phyloP scores from a whole-genome alignment of 2,888 invertebrate genomes.

The Pammene fasciana region DNA sequence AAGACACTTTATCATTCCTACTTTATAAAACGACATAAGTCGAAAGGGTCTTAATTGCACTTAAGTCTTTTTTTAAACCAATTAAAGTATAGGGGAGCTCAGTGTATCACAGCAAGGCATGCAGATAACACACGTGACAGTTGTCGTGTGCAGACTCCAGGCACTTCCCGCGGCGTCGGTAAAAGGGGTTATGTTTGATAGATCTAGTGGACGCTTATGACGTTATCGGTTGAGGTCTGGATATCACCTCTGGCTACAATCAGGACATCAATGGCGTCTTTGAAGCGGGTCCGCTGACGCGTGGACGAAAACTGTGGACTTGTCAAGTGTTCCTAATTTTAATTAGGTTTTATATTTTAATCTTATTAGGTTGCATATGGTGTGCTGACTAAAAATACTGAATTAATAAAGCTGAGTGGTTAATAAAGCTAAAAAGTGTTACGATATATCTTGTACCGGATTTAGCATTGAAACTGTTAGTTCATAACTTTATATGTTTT shows the following conservation, averaged over 20 bases:
- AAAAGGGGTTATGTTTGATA: background rate
- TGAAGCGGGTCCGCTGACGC: conserved; percentile 34
- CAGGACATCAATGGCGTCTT: conserved; percentile 45
- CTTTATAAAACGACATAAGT: background rate
- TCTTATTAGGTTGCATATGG: too few relatives aligned
- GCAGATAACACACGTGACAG: conserved; percentile 35
- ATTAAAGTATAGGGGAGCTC: background rate
- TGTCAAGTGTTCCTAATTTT: background rate
- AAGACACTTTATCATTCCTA: conserved; percentile 3
- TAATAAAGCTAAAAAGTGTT: too few relatives aligned
- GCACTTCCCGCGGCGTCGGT: background rate
- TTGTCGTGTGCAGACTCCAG: conserved; percentile 17
- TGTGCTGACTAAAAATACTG: too few relatives aligned
- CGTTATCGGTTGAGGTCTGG: background rate
- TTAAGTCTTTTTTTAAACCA: background rate
- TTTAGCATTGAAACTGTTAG: too few relatives aligned
- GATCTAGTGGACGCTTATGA: background rate
- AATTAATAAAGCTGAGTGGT: too few relatives aligned
- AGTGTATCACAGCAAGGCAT: conserved; percentile 14
- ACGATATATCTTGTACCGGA: too few relatives aligned
- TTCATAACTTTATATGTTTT: too few relatives aligned
- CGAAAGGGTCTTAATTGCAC: background rate
- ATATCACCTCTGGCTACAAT: conserved; percentile 39
- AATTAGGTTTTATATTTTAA: background rate
- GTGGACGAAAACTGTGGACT: conserved; percentile 33